phyloP scores from a whole-genome alignment of 92 coral and sea anemone genomes.

The Porites lobata region DNA sequence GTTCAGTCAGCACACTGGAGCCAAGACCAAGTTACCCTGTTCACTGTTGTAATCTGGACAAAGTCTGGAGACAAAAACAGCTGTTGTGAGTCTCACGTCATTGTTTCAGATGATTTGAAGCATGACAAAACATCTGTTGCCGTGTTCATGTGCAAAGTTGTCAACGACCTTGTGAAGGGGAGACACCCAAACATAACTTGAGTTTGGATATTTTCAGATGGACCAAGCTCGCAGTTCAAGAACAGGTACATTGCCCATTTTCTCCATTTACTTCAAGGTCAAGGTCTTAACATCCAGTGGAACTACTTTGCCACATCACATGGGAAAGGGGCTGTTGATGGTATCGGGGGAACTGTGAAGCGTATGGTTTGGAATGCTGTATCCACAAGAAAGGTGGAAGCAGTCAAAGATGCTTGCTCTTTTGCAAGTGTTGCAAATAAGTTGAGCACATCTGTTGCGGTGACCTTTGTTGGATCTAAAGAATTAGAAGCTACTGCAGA shows the following conservation, averaged over 20 bases:
- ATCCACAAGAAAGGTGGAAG: slow-evolving; percentile 44
- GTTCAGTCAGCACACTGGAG: too few species aligned
- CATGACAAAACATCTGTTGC: too few species aligned
- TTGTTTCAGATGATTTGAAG: too few species aligned
- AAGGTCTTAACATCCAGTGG: slow-evolving; percentile 31
- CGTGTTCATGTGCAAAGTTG: too few species aligned
- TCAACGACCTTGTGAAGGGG: too few species aligned
- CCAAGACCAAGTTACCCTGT: too few species aligned
- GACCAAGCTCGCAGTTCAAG: slow-evolving; percentile 73
- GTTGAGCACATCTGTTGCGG: slow-evolving; percentile 49
- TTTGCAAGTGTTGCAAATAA: slow-evolving; percentile 63
- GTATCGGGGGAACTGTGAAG: slow-evolving; percentile 70
- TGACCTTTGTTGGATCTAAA: slow-evolving; percentile 33
- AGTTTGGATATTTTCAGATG: slow-evolving; percentile 72
- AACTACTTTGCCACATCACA: slow-evolving; percentile 77
- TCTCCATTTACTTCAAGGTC: slow-evolving; percentile 37
- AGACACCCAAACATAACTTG: too few species aligned
- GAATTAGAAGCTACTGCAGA: slow-evolving; percentile 31
- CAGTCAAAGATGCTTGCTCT: slow-evolving; percentile 56
- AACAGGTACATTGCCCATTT: slow-evolving; percentile 66
- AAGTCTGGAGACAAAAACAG: too few species aligned
- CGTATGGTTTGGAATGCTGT: slow-evolving; percentile 67
- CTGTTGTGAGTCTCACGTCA: too few species aligned
- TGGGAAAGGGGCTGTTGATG: slow-evolving; percentile 75
- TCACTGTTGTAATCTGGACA: too few species aligned